phyloP scores from a whole-genome alignment of 2,113 vertebrate species.

The Cyanistes caeruleus region DNA sequence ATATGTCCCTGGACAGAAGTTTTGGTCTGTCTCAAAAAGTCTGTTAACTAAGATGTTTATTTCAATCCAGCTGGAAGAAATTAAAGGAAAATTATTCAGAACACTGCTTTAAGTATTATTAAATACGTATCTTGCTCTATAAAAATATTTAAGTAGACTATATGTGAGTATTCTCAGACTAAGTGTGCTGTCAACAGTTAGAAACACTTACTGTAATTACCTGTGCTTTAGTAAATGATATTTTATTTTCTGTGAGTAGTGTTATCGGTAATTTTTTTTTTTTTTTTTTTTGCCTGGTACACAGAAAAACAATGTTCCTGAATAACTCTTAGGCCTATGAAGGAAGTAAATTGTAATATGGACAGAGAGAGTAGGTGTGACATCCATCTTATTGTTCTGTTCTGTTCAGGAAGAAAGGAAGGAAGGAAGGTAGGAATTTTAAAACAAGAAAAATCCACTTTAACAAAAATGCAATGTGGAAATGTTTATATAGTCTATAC shows the following conservation, averaged over 20 bases:
- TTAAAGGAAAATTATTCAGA: not conserved
- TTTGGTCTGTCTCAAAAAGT: not conserved
- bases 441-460: not conserved
- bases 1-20: not conserved
- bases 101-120: not conserved
- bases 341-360: not conserved
- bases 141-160: not conserved
- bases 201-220: not conserved
- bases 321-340: not conserved
- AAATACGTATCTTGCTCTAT: not conserved
- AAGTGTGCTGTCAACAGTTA: not conserved
- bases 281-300: not conserved
- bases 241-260: not conserved
- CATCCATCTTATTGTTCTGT: not conserved
- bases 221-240: not conserved
- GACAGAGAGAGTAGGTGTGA: not conserved
- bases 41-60: not conserved
- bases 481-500: not conserved
- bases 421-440: not conserved
- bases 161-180: not conserved
- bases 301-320: not conserved
- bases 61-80: not conserved
- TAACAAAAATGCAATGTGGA: not conserved
- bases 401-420: too few relatives aligned
- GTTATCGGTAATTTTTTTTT: not conserved